These are phyloP conservation scores for Rynchops niger DNA, from an alignment of 2,113 vertebrate species.

Conservation along the genomic window DNA sequence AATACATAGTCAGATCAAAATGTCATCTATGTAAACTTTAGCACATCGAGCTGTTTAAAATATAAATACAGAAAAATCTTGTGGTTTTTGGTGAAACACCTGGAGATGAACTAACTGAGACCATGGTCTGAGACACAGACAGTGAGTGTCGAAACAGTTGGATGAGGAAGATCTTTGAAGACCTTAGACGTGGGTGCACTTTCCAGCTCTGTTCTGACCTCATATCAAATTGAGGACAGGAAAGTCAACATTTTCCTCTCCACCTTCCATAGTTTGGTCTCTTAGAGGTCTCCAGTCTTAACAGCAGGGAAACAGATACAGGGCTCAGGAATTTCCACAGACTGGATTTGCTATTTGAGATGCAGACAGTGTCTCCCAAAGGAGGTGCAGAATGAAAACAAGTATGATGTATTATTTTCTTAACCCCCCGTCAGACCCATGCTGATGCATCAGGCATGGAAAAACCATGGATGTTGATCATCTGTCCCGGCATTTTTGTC, in stretches of 20 bases:
- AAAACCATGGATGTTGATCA: background rate
- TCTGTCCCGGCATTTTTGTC: background rate
- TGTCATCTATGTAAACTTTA: conserved; percentile 2
- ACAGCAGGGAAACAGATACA: background rate
- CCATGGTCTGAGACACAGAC: background rate
- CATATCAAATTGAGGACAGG: background rate
- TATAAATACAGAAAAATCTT: background rate
- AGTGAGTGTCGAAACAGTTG: background rate
- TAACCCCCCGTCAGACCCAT: background rate
- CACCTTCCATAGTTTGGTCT: background rate
- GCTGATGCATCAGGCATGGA: background rate
- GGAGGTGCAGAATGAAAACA: background rate
- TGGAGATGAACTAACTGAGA: background rate
- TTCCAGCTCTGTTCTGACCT: background rate
- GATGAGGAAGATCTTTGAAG: background rate
- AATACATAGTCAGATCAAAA: conserved; percentile 15
- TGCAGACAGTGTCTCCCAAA: conserved; percentile 6
- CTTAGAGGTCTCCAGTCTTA: background rate
- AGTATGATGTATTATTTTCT: background rate
- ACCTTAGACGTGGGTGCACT: background rate
- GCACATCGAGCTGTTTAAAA: background rate
- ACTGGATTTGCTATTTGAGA: background rate
- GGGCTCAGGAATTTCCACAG: background rate
- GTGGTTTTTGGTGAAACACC: background rate
- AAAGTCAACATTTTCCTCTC: background rate